Conservation (phyloP, 2,113 vertebrate species). For the Megaceryle maxima region DNA sequence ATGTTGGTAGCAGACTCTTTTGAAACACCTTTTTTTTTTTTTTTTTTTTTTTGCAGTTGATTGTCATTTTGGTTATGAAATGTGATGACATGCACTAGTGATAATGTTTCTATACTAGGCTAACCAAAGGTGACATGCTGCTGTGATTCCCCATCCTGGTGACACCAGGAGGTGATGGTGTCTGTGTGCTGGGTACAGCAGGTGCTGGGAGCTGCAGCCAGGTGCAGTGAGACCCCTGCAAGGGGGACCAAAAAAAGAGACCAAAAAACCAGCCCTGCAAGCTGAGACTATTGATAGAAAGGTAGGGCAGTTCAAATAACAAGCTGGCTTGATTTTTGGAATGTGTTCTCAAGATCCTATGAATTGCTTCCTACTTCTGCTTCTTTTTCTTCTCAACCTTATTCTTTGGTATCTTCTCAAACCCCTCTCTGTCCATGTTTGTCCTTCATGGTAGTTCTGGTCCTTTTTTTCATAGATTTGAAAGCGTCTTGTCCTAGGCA, state of each 20-base stretch:
- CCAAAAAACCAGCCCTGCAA: accelerated
- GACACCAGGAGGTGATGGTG: accelerated
- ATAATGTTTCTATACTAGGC: background rate
- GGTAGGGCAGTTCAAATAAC: background rate
- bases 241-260: too few relatives aligned
- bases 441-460: background rate
- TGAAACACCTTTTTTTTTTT: background rate
- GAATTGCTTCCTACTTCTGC: background rate
- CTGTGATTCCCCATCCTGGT: background rate
- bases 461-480: background rate
- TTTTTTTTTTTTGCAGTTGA: background rate
- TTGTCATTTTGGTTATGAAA: background rate
- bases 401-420: background rate
- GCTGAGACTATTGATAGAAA: background rate
- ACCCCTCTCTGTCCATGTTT: background rate
- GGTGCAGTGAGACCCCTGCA: accelerated
- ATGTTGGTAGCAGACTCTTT: background rate
- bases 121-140: accelerated
- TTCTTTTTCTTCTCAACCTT: background rate
- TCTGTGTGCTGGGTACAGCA: background rate
- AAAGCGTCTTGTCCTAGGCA: background rate
- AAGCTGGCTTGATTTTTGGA: background rate
- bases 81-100: background rate
- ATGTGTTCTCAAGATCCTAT: background rate
- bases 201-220: background rate